Base-by-base conservation (phyloP, 2,797 vertebrate species). In the Eremophila alpestris region DNA sequence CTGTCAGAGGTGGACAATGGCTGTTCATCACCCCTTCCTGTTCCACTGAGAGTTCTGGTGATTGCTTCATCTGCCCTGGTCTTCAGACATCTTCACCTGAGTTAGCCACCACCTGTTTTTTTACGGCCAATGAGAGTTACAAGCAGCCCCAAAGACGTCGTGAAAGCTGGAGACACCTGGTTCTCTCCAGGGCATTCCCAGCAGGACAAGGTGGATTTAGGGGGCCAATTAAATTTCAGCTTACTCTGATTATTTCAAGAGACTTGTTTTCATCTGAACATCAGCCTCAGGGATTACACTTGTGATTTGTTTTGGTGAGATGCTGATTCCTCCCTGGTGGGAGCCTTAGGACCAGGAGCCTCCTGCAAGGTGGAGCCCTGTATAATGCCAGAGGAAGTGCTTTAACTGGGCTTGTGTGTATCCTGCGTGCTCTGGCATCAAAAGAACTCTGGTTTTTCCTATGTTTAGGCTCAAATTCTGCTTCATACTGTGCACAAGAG, bases 281-380 rank as follows among this genome's bases (percentile, higher is more conserved):
- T 26, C 0, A 2, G 24, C 41, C 71, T 59, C 30, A 11, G 48
- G 54, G 34, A 49, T 65, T 21, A 19, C 19, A 10, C 0, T 0
- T 10, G 36, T 13, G 59, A 32, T 34, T 71, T 51, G 7, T 38
- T 69, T 52, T 8, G 5, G 13, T 24, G 11, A 22, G 20, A 7
- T 19, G 56, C 48, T 58, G 15, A n/a, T 26, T 63, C 41, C 13
- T 90, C 38, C 68, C 49, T 29, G 27, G 2, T 10, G 26, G 70
- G 48, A 94, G 34, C 69, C 24, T 54, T 4, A 52, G 41, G 16
- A 34, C 20, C 32, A 34, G 43, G 34, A 30, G 22, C 16, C 17
- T 60, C n/a, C 75, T n/a, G 21, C 49, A 21, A 45, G 68, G 30
- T 46, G 27, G 34, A 85, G 20, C 46, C 12, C 10, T n/a, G 22